phyloP scores from a whole-genome alignment of 2,797 vertebrate genomes.

The Carcharodon carcharias region DNA sequence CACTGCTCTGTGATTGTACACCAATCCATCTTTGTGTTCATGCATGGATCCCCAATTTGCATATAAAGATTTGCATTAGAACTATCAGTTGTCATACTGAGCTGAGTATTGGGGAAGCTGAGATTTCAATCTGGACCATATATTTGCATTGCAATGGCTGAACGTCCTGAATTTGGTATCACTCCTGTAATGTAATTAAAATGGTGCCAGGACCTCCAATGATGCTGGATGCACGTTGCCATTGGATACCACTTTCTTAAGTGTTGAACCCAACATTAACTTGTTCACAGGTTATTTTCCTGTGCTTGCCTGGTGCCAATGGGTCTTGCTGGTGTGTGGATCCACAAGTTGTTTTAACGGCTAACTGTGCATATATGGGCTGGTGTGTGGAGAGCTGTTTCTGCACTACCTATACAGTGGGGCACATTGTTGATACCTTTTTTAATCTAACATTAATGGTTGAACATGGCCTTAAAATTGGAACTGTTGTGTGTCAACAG shows the following conservation, averaged over 20 bases:
- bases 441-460: not conserved
- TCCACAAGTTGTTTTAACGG: not conserved
- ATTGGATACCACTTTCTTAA: not conserved
- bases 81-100: not conserved
- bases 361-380: not conserved
- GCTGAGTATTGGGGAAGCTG: not conserved
- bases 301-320: not conserved
- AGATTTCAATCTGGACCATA: not conserved
- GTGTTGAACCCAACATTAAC: not conserved
- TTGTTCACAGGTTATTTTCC: not conserved
- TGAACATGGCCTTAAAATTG: not conserved
- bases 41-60: slow-evolving; percentile 4
- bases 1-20: not conserved
- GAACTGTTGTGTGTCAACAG: not conserved
- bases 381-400: not conserved
- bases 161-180: not conserved
- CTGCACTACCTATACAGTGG: not conserved
- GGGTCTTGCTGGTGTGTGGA: not conserved
- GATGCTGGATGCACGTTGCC: not conserved
- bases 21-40: not conserved
- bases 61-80: not conserved
- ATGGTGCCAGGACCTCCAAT: not conserved
- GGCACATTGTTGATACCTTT: not conserved
- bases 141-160: not conserved
- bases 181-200: not conserved